phyloP scores from a whole-genome alignment of 2,797 vertebrate genomes.

The Anableps anableps region DNA sequence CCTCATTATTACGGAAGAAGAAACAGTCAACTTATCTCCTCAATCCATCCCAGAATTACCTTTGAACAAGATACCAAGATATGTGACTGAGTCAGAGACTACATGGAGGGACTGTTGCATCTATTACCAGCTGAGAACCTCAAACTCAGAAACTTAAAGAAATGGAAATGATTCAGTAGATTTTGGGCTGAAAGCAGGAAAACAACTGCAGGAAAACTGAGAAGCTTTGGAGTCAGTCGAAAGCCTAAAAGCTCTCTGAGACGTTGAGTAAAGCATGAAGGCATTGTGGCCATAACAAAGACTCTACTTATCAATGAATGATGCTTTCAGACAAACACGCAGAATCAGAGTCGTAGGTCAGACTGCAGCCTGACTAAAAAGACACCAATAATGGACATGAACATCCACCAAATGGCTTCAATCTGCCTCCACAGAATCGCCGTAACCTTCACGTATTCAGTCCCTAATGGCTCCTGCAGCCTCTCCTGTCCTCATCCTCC shows the following conservation, averaged over 20 bases:
- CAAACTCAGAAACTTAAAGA: not conserved
- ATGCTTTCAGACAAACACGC: not conserved
- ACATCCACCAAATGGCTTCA: constrained; percentile 39
- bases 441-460: constrained; percentile 21
- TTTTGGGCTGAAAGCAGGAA: no score
- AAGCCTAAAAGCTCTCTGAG: not conserved
- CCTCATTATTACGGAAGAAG: no score
- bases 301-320: not conserved
- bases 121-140: not conserved
- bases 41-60: no score
- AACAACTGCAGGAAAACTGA: not conserved
- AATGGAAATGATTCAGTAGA: not conserved
- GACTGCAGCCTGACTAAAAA: constrained; percentile 32
- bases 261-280: no score
- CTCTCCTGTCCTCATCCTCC: constrained; percentile 20
- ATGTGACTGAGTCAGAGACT: no score
- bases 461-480: constrained; percentile 32
- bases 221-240: not conserved
- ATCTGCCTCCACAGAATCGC: constrained; percentile 13
- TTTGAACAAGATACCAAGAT: no score
- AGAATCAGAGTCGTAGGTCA: constrained; percentile 19
- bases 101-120: no score
- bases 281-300: not conserved
- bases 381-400: constrained; percentile 25
- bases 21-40: no score